phyloP scores from a whole-genome alignment of 2,113 vertebrate species.

The Lepus timidus region DNA sequence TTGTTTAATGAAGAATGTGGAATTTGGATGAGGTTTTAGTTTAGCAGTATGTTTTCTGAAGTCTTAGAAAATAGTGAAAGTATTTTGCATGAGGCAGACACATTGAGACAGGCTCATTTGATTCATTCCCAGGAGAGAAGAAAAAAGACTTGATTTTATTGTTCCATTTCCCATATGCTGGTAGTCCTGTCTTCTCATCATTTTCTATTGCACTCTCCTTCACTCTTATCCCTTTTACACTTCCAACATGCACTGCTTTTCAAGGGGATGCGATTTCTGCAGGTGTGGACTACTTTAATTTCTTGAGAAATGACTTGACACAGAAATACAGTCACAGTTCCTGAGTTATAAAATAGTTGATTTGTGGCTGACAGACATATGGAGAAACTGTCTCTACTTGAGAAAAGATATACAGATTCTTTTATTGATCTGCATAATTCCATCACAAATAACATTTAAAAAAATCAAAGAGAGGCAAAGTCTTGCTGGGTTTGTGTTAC shows the following conservation, averaged over 20 bases:
- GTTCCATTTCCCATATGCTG: background rate
- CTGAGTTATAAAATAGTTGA: background rate
- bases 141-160: background rate
- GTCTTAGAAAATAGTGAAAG: slow-evolving; percentile 44
- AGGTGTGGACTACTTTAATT: background rate
- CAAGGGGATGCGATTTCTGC: background rate
- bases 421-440: background rate
- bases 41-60: slow-evolving; percentile 42
- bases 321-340: background rate
- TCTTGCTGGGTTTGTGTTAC: background rate
- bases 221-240: background rate
- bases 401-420: background rate
- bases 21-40: slow-evolving; percentile 12
- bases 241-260: background rate
- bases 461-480: slow-evolving; percentile 16
- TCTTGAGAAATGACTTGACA: slow-evolving; percentile 4
- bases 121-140: background rate
- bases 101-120: background rate
- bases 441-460: background rate
- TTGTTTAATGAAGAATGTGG: background rate
- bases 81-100: background rate
- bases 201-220: background rate
- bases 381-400: slow-evolving; percentile 9
- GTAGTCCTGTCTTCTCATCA: background rate
- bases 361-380: background rate